Conservation (phyloP, 2,797 vertebrate genomes). For the Lacerta viridis region DNA sequence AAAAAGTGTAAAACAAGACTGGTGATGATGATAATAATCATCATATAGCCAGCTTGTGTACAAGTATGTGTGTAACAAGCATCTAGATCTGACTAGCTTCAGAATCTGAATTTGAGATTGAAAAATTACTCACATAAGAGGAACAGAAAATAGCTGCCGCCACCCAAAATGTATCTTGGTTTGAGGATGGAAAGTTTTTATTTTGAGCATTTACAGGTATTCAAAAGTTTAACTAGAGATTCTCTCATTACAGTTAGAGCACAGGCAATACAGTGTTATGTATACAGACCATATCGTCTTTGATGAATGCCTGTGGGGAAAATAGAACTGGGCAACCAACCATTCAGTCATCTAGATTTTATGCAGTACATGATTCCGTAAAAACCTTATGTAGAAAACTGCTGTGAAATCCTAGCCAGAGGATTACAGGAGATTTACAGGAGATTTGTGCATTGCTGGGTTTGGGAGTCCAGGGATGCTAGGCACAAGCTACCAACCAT, state of each 20-base stretch:
- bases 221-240: not conserved
- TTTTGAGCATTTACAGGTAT: constrained; percentile 24
- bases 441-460: constrained; percentile 5
- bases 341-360: not conserved
- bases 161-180: constrained; percentile 11
- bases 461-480: not conserved
- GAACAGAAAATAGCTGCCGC: not conserved
- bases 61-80: not conserved
- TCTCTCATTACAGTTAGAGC: not conserved
- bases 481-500: not conserved
- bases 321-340: constrained; percentile 3
- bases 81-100: not conserved
- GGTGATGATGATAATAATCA: not conserved
- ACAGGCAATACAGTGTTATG: not conserved
- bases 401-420: constrained; percentile 30
- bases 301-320: not conserved
- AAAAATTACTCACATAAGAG: not conserved
- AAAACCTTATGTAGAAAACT: not conserved
- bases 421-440: constrained; percentile 15
- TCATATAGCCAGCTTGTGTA: not conserved
- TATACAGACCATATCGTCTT: not conserved
- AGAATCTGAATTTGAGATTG: not conserved
- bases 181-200: not conserved
- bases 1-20: constrained; percentile 24
- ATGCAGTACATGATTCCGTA: not conserved